Evolutionary conservation across 1,140 invertebrate species (phyloP).

Genomic region (Dinoponera quadriceps): DNA sequence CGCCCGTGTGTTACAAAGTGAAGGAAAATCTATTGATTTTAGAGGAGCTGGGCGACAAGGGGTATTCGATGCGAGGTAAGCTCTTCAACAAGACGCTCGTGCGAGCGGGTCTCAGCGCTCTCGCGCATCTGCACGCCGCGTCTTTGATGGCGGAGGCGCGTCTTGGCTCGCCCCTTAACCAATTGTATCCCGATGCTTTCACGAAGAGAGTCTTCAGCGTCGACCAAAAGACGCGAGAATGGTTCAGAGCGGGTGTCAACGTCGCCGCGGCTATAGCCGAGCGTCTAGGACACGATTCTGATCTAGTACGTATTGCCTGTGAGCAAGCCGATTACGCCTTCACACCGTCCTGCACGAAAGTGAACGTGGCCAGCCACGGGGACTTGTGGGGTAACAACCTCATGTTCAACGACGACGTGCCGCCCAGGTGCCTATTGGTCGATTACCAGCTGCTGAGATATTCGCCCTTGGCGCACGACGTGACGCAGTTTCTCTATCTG

Average conservation of each 20-base stretch:
- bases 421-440: slow-evolving; percentile 86
- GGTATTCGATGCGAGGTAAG: slow-evolving; percentile 79
- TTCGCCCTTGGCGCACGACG: slow-evolving; percentile 85
- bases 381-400: slow-evolving; percentile 89
- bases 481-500: slow-evolving; percentile 81
- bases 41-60: slow-evolving; percentile 82
- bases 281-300: slow-evolving; percentile 74
- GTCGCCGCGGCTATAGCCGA: slow-evolving; percentile 72
- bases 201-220: slow-evolving; percentile 84
- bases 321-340: slow-evolving; percentile 82
- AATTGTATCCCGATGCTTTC: slow-evolving; percentile 83
- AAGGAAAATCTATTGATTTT: slow-evolving; percentile 84
- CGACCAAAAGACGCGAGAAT: slow-evolving; percentile 67
- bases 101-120: slow-evolving; percentile 83
- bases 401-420: slow-evolving; percentile 82
- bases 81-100: slow-evolving; percentile 85
- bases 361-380: slow-evolving; percentile 87
- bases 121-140: slow-evolving; percentile 87
- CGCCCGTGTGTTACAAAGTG: slow-evolving; percentile 83
- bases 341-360: slow-evolving; percentile 83
- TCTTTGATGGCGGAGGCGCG: slow-evolving; percentile 86
- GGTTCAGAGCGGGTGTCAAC: slow-evolving; percentile 75
- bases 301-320: slow-evolving; percentile 76
- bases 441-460: slow-evolving; percentile 88
- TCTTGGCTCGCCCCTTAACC: slow-evolving; percentile 78